Evolutionary conservation across 2,113 vertebrate species (phyloP), one percentile per base, ranked within the genome.

Genomic region (Microtus ochrogaster): DNA sequence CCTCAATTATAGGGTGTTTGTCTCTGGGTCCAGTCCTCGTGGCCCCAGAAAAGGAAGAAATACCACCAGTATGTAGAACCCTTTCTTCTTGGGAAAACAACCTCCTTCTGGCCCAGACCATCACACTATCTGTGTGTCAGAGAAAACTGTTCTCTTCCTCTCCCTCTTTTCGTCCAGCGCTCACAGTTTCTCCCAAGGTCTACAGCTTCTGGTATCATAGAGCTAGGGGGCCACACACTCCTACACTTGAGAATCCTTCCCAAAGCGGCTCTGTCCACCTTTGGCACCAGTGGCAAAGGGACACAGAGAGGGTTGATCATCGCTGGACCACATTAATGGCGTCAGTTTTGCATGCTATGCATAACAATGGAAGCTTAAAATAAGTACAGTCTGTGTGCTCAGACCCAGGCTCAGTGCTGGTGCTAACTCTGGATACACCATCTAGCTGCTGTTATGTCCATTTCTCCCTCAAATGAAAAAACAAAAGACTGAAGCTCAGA

Each of bases 381-480:
- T 89, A 61, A 91, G 12, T 13, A 79, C 14, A 47, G 68, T 17
- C 30, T 30, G 49, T 68, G 94, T 72, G 11, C 86, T 90, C 78
- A 44, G 66, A 63, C 65, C 12, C 16, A 81, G 77, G 58, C 12
- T 41, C 0, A 7, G 66, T 41, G n/a, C 76, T 33, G 47, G 44
- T 26, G 28, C 76, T 90, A 82, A 92, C 61, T 13, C 73, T 90
- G 30, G 33, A 55, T 41, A 22, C 30, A 12, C 1, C 39, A 76
- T 66, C 39, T 49, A 61, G 36, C 36, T 76, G 26, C 39, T 72
- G 17, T 78, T 16, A 28, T 12, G 68, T 55, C 17, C 17, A 8
- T 55, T 78, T 95, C 94, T 66, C 74, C 95, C 94, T 66, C 79
- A 94, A 66, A 58, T 83, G 85, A 16, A 70, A 61, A 74, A 39